Conservation (phyloP, 2,888 invertebrate genomes). For the Azorinus chamasolen region DNA sequence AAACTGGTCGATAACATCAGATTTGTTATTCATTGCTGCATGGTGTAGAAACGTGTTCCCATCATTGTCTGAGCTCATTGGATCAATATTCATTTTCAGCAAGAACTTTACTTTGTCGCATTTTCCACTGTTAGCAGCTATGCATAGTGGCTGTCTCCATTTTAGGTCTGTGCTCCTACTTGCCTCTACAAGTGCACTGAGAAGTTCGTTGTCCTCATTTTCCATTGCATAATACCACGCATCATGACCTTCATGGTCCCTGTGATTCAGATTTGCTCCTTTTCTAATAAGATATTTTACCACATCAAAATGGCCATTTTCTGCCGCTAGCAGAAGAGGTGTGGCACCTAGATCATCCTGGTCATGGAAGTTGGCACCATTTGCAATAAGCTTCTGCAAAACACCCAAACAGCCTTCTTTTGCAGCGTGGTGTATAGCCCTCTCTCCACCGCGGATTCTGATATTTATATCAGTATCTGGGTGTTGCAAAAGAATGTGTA, state of each 20-base stretch:
- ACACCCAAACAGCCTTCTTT: slow-evolving; percentile 82
- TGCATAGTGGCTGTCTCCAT: slow-evolving; percentile 72
- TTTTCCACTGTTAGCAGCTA: slow-evolving; percentile 70
- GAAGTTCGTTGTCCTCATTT: slow-evolving; percentile 70
- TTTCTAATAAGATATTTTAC: slow-evolving; percentile 74
- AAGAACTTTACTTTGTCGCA: slow-evolving; percentile 77
- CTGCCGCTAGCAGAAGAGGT: slow-evolving; percentile 81
- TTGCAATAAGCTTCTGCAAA: slow-evolving; percentile 76
- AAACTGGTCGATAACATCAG: slow-evolving; percentile 73
- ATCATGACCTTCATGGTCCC: slow-evolving; percentile 81
- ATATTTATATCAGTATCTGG: slow-evolving; percentile 79
- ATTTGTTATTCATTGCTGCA: slow-evolving; percentile 80
- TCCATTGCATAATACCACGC: slow-evolving; percentile 83
- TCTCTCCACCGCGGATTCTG: slow-evolving; percentile 80
- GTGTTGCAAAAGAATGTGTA: slow-evolving; percentile 64
- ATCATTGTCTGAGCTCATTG: slow-evolving; percentile 71
- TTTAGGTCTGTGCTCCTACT: slow-evolving; percentile 23
- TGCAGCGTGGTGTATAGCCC: slow-evolving; percentile 86
- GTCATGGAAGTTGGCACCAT: slow-evolving; percentile 80
- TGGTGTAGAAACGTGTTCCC: slow-evolving; percentile 83
- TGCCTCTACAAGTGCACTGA: slow-evolving; percentile 65
- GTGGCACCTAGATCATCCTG: slow-evolving; percentile 83
- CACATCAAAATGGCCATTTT: slow-evolving; percentile 73
- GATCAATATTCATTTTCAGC: slow-evolving; percentile 74
- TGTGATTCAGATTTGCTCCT: slow-evolving; percentile 74